A percentile compares a stretch with the other conserved stretches of the same genome.
These are phyloP conservation scores for Buathra laborator DNA, from an alignment of 2,888 invertebrate species.

Conservation along the genomic window DNA sequence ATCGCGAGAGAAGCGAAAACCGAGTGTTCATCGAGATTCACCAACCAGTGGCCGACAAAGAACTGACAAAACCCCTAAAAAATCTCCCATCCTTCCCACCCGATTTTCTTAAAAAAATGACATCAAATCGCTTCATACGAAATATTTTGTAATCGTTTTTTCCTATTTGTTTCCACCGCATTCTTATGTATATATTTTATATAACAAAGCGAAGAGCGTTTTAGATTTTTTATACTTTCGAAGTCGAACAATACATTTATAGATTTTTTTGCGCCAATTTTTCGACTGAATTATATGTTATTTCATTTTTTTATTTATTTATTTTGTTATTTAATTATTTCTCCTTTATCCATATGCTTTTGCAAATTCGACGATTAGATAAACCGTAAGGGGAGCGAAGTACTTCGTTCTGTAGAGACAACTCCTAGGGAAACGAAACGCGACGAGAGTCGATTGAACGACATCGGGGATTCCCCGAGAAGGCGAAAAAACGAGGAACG, in stretches of 20 bases:
- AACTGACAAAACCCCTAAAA: constrained; percentile 40
- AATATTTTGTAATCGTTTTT: constrained; percentile 22
- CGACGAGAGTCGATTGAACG: constrained; percentile 49
- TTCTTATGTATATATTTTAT: constrained; percentile 7
- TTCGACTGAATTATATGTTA: neutral
- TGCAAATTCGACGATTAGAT: constrained; percentile 38
- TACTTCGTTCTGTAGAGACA: constrained; percentile 58
- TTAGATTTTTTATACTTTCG: neutral
- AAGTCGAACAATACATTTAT: neutral
- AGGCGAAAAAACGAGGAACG: constrained; percentile 37
- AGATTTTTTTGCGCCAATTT: neutral
- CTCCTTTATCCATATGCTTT: neutral
- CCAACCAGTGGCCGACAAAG: constrained; percentile 63
- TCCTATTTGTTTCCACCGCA: neutral
- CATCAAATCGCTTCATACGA: neutral
- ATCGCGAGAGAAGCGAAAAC: constrained; percentile 54
- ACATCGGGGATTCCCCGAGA: constrained; percentile 41
- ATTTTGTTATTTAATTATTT: neutral
- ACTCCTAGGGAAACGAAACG: constrained; percentile 43
- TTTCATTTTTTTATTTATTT: neutral
- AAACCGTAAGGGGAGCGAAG: constrained; percentile 65
- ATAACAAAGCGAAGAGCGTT: neutral
- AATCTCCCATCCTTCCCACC: neutral
- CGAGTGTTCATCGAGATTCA: constrained; percentile 54
- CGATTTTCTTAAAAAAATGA: neutral